A percentile compares a stretch with the other conserved stretches of the same genome.
Conservation (phyloP, 2,888 invertebrate species). For the Cerastoderma edule region DNA sequence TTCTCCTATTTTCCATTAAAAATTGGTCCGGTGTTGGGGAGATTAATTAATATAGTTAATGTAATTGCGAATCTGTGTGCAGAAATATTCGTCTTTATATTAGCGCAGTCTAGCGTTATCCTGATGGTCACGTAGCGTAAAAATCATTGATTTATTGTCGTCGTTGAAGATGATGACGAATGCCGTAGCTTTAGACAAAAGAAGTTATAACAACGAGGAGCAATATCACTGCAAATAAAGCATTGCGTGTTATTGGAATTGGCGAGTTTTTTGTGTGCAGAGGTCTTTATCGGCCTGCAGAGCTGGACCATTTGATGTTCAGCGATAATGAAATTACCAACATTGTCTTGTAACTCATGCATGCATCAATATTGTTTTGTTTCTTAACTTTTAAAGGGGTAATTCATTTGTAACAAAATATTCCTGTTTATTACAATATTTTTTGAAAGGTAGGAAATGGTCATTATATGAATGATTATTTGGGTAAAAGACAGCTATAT, state of each 20-base stretch:
- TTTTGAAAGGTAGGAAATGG: no score
- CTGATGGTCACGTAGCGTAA: slow-evolving; percentile 23
- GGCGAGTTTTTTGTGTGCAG: slow-evolving; percentile 20
- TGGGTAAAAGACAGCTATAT: no score
- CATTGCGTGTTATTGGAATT: slow-evolving; percentile 25
- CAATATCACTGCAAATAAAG: slow-evolving; percentile 23
- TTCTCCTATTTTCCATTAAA: slow-evolving; percentile 34
- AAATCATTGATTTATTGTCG: slow-evolving; percentile 33
- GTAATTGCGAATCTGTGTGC: slow-evolving; percentile 42
- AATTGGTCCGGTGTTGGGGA: slow-evolving; percentile 22
- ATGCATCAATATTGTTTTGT: slow-evolving; percentile 3
- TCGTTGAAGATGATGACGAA: slow-evolving; percentile 25
- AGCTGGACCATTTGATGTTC: slow-evolving; percentile 15
- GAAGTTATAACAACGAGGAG: slow-evolving; percentile 25
- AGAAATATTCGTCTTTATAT: slow-evolving; percentile 35
- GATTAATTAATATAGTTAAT: slow-evolving; percentile 48
- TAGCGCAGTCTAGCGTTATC: slow-evolving; percentile 29
- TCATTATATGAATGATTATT: no score
- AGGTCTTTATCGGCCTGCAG: slow-evolving; percentile 17
- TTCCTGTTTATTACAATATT: no score
- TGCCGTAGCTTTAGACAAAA: slow-evolving; percentile 24
- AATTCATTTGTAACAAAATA: no score
- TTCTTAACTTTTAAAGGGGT: no score
- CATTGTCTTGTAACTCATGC: slow-evolving; percentile 3
- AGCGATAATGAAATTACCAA: slow-evolving; percentile 21